These are phyloP conservation scores for Sebastes itinus DNA, from an alignment of 2,797 vertebrate genomes.

Conservation along the genomic window DNA sequence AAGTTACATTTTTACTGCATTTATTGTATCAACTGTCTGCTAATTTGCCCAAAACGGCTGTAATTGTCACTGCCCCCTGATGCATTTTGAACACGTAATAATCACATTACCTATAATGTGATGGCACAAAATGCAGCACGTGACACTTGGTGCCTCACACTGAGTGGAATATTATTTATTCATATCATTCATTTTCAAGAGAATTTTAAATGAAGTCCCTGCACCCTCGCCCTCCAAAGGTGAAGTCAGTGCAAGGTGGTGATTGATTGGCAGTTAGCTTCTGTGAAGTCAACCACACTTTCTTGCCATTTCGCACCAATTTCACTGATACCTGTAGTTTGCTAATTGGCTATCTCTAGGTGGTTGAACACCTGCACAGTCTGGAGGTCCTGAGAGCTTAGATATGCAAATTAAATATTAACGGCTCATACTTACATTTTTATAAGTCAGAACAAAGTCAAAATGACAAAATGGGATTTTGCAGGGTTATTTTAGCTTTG, in stretches of 20 bases:
- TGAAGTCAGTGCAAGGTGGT: background rate
- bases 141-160: background rate
- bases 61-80: background rate
- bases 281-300: background rate
- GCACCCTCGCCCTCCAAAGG: background rate
- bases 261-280: slow-evolving; percentile 6
- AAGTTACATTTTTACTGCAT: background rate
- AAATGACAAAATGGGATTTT: background rate
- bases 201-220: background rate
- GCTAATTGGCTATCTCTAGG: slow-evolving; percentile 29
- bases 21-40: background rate
- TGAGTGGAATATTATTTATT: slow-evolving; percentile 26
- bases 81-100: background rate
- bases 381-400: background rate
- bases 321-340: slow-evolving; percentile 26
- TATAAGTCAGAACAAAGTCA: background rate
- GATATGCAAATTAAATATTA: background rate
- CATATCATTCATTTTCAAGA: slow-evolving; percentile 1
- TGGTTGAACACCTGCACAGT: slow-evolving; percentile 35
- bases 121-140: background rate
- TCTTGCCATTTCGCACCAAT: background rate
- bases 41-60: background rate
- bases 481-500: background rate
- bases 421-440: background rate
- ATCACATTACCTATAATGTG: background rate